A percentile compares a stretch with the other conserved stretches of the same genome.
phyloP scores from a whole-genome alignment of 1,140 invertebrate genomes.

The Drosophila biarmipes region DNA sequence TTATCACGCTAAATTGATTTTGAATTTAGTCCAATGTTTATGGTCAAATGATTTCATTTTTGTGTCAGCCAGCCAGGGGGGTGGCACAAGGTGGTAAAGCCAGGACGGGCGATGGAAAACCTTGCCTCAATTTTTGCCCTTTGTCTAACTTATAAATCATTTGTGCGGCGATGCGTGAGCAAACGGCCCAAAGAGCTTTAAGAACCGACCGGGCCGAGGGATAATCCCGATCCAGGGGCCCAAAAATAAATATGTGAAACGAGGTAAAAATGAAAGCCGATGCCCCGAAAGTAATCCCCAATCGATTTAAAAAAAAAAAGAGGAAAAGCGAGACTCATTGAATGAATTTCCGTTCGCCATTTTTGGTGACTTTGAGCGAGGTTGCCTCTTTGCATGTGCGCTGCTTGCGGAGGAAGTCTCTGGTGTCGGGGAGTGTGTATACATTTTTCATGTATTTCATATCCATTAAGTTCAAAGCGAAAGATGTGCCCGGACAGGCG shows the following conservation, averaged over 20 bases:
- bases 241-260: slow-evolving; percentile 75
- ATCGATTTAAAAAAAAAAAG: slow-evolving; percentile 73
- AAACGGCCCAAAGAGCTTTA: slow-evolving; percentile 52
- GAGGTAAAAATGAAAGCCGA: slow-evolving; percentile 80
- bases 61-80: slow-evolving; percentile 59
- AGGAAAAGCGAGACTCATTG: slow-evolving; percentile 68
- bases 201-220: slow-evolving; percentile 14
- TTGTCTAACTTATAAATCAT: slow-evolving; percentile 80
- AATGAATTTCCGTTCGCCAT: slow-evolving; percentile 72
- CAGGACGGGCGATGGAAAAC: background rate
- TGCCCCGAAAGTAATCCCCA: slow-evolving; percentile 74
- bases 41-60: slow-evolving; percentile 80
- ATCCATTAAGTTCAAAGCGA: slow-evolving; percentile 81
- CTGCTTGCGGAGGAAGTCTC: slow-evolving; percentile 9
- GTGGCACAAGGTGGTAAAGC: background rate
- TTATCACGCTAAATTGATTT: slow-evolving; percentile 81
- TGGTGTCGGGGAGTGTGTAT: slow-evolving; percentile 54
- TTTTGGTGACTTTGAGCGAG: slow-evolving; percentile 70
- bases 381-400: slow-evolving; percentile 52
- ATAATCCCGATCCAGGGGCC: slow-evolving; percentile 56
- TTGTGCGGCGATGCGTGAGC: slow-evolving; percentile 75
- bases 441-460: slow-evolving; percentile 81
- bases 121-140: slow-evolving; percentile 65
- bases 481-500: slow-evolving; percentile 66
- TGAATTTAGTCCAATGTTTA: slow-evolving; percentile 83